Evolutionary conservation across 2,113 vertebrate species (phyloP).

Genomic region (Rostratula benghalensis): DNA sequence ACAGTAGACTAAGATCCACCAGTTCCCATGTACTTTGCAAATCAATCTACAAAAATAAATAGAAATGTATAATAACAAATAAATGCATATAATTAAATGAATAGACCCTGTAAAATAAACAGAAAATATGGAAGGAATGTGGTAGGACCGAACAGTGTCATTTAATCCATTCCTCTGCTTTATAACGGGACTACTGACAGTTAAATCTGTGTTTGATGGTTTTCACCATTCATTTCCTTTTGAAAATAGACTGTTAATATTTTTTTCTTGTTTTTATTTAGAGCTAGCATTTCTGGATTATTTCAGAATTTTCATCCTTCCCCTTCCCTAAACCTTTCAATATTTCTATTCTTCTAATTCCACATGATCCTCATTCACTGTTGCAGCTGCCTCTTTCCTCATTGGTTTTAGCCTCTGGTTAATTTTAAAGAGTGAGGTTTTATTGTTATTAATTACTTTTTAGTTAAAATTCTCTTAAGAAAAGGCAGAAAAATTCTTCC

Average conservation of each 20-base stretch:
- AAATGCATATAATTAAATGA: background rate
- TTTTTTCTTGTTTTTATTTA: background rate
- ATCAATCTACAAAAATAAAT: background rate
- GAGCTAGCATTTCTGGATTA: background rate
- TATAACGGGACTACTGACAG: background rate
- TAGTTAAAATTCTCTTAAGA: background rate
- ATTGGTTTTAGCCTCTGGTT: background rate
- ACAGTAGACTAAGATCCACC: background rate
- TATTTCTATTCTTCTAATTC: background rate
- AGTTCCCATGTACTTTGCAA: background rate
- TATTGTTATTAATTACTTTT: background rate
- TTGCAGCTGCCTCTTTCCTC: background rate
- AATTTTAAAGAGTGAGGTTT: background rate
- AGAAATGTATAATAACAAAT: background rate
- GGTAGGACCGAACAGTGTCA: background rate
- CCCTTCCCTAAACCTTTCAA: background rate
- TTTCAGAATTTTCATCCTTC: background rate
- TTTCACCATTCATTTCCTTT: background rate
- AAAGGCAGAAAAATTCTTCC: background rate
- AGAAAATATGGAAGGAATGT: background rate
- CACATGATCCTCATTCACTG: background rate
- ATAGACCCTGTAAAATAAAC: background rate
- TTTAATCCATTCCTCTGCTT: background rate
- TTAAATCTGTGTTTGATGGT: rapidly evolving
- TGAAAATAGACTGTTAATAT: background rate